Evolutionary conservation across 64 coral and sea anemone genomes (phyloP).

Genomic region (Actinia equina): DNA sequence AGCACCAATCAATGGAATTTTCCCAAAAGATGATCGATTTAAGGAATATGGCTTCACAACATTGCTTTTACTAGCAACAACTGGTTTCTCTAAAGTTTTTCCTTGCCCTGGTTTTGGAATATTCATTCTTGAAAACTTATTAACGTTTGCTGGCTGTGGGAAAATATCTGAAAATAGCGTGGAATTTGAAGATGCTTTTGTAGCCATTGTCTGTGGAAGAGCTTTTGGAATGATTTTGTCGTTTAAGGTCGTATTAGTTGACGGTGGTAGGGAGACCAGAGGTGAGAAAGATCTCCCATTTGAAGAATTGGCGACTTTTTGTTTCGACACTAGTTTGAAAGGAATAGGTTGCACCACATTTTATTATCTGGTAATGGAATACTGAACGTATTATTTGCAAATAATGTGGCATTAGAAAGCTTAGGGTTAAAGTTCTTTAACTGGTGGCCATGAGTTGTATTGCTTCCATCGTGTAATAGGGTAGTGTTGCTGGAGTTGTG

Average conservation of each 20-base stretch:
- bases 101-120: conserved; percentile 31
- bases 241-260: not conserved
- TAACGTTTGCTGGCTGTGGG: not conserved
- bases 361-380: conserved; percentile 7
- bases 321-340: not conserved
- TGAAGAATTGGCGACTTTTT: not conserved
- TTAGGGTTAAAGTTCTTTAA: not conserved
- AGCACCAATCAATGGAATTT: not conserved
- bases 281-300: not conserved
- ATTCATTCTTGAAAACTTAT: conserved; percentile 26
- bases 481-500: not conserved
- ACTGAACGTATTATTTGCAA: conserved; percentile 4
- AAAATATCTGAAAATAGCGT: conserved; percentile 1
- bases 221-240: not conserved
- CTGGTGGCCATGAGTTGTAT: not conserved
- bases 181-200: not conserved
- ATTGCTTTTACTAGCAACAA: not conserved
- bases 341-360: not conserved
- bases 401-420: not conserved
- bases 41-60: not conserved
- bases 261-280: not conserved
- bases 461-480: not conserved
- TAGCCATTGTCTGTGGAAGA: not conserved
- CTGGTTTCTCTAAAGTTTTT: not conserved
- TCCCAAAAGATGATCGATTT: not conserved